Conservation (phyloP, 2,888 invertebrate genomes). For the Athrips mouffetella region DNA sequence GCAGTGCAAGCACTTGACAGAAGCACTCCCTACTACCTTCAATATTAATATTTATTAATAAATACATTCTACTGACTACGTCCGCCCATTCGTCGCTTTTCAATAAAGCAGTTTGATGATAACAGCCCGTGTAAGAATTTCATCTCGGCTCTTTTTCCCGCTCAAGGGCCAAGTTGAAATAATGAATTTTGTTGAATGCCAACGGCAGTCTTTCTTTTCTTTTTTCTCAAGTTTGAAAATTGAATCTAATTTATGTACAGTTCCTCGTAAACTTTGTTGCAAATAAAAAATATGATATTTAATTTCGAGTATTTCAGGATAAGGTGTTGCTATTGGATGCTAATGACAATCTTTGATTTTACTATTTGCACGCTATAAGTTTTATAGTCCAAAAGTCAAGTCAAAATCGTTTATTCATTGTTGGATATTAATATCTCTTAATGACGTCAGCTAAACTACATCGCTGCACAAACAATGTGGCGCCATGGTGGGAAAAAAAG, state of each 20-base stretch:
- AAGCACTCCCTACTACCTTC: neutral
- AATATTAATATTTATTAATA: neutral
- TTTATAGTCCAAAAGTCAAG: too few species aligned
- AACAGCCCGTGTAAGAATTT: constrained; percentile 20
- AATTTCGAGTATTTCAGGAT: too few species aligned
- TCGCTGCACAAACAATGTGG: too few species aligned
- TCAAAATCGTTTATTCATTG: too few species aligned
- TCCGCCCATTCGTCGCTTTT: constrained; percentile 20
- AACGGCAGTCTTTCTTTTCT: constrained; percentile 23
- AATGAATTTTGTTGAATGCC: constrained; percentile 28
- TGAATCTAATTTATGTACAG: constrained; percentile 21
- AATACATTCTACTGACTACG: neutral
- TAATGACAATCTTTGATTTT: too few species aligned
- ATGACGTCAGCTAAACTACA: too few species aligned
- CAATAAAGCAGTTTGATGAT: constrained; percentile 26
- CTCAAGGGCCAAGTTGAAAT: constrained; percentile 28
- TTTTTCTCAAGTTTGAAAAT: constrained; percentile 27
- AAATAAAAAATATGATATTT: neutral
- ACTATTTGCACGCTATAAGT: too few species aligned
- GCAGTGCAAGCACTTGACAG: neutral
- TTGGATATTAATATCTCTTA: too few species aligned
- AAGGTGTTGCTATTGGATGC: too few species aligned
- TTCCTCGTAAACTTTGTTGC: neutral
- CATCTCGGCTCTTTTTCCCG: constrained; percentile 16
- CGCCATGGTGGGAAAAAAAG: too few species aligned